Base-by-base conservation (phyloP, 2,888 invertebrate species). In the Mesorhabditis sp. region DNA sequence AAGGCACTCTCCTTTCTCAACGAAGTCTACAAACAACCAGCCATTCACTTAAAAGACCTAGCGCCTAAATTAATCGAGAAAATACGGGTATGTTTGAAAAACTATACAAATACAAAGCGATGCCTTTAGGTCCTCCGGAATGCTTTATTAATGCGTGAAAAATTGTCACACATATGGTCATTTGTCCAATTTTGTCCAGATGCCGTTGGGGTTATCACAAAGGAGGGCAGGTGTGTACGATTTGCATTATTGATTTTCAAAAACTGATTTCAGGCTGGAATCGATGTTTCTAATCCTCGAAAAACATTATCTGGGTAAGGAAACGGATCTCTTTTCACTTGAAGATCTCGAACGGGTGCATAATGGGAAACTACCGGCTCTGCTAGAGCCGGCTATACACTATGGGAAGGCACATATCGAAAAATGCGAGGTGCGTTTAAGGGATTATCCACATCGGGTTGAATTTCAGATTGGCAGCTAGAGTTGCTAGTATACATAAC, bases 1-100 rank as follows among this genome's bases (percentile, higher is more conserved):
- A 92, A 92, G 87, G 91, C 93, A 0, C 90, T 90, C 81, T 90
- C 91, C 75, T 87, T 93, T 62, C 86, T 93, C 75, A 91, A 91
- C 79, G 91, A 91, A 86, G 92, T 93, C 89, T 89, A 89, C 82
- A 87, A 88, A 7, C 92, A 93, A 87, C 92, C 93, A 0, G 87
- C 66, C 58, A 72, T 72, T n/a, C 72, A 72, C 50, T 44, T 72
- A n/a, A 44, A 63, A 4, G 61, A 63, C 15, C 41, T 72, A 1
- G 72, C 70, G 6, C 72, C 72, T 45, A 62, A 43, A 43, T 41
- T 72, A 66, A 67, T 71, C 10, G 63, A 62, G 63, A 13, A 15
- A 62, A 15, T n/a, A 2, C 7, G 63, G 28, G 63, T n/a, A 7
- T 7, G 63, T n/a, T 7, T n/a, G 63, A 62, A 15, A 62, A 15